These are phyloP conservation scores for Brienomyrus brachyistius DNA, from an alignment of 2,113 vertebrate species.

Conservation along the genomic window DNA sequence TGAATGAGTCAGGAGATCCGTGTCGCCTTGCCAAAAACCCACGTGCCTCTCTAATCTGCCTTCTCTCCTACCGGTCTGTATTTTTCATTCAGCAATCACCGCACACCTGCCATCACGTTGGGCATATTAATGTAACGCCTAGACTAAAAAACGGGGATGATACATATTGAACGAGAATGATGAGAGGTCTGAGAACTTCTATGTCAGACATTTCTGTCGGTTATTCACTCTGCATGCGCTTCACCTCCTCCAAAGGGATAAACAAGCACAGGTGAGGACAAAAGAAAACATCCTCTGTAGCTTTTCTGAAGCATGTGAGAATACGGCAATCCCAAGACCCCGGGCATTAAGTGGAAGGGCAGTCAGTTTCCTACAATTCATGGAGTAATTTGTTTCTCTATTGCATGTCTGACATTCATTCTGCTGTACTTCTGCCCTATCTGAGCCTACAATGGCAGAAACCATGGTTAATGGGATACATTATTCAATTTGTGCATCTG, in stretches of 20 bases:
- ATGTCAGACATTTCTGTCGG: neutral
- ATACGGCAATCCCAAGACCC: neutral
- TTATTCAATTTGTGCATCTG: conserved; percentile 17
- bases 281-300: neutral
- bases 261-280: neutral
- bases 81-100: neutral
- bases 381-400: conserved; percentile 1
- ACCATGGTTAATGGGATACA: neutral
- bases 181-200: neutral
- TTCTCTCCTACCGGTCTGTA: neutral
- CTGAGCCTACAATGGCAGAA: neutral
- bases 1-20: neutral
- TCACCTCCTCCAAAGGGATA: neutral
- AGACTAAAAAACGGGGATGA: neutral
- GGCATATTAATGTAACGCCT: neutral
- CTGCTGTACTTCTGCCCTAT: neutral
- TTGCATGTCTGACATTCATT: conserved; percentile 6
- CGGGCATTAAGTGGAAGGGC: neutral
- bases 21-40: neutral
- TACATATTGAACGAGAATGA: neutral
- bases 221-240: neutral
- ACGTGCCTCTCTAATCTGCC: neutral
- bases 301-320: neutral
- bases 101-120: neutral
- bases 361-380: neutral